Percentiles rank a stretch among this genome's conserved stretches.
Conservation (phyloP, 2,113 vertebrate genomes). For the Seriola dumerili region DNA sequence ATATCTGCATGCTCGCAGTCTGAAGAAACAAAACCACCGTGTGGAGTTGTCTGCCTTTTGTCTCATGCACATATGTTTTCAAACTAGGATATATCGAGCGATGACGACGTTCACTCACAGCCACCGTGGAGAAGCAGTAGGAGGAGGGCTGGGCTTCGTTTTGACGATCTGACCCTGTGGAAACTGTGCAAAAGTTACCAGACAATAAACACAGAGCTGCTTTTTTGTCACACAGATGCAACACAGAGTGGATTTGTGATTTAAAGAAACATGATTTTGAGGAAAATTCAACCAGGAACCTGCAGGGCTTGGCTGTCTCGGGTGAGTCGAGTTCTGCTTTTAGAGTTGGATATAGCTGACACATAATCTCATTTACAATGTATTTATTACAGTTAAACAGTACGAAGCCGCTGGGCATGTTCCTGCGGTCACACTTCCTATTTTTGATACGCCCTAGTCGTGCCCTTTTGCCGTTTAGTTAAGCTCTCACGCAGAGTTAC, state of each 20-base stretch:
- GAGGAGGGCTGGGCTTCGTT: constrained; percentile 35
- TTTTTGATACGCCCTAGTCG: constrained; percentile 3
- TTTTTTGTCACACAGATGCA: constrained; percentile 15
- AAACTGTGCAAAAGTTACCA: not conserved
- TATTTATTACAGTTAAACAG: not conserved
- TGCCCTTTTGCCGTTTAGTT: not conserved
- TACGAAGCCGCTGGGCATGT: not conserved
- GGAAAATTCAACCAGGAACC: constrained; percentile 57
- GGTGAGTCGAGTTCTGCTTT: constrained; percentile 74
- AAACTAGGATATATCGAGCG: not conserved
- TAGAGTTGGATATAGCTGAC: not conserved
- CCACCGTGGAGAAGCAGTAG: constrained; percentile 20
- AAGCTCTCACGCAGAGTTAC: not conserved
- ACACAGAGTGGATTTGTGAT: not conserved
- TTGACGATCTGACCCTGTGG: constrained; percentile 11
- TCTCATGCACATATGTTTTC: not conserved
- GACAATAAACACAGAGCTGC: not conserved
- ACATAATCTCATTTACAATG: not conserved
- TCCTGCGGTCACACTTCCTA: constrained; percentile 34
- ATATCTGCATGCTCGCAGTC: constrained; percentile 19
- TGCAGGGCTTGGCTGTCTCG: constrained; percentile 67
- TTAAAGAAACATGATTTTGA: constrained; percentile 71
- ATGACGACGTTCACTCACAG: constrained; percentile 34
- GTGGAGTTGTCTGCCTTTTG: not conserved
- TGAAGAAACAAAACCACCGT: not conserved